These are phyloP conservation scores for Atrina japonica DNA, from an alignment of 2,888 invertebrate genomes.

Conservation along the genomic window DNA sequence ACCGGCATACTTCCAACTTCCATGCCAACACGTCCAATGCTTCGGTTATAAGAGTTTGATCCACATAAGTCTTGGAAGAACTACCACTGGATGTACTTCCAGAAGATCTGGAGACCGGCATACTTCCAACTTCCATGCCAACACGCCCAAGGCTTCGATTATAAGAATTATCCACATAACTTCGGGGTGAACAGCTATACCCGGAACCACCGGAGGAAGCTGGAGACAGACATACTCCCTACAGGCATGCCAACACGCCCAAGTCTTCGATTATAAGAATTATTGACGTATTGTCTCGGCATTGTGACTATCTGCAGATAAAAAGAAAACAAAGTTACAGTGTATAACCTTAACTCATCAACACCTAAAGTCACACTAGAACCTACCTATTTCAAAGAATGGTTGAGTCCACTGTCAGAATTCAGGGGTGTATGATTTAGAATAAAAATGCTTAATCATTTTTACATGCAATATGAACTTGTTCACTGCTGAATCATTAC, in stretches of 20 bases:
- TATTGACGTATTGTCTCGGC: conserved; percentile 29
- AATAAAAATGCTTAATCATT: too few species aligned
- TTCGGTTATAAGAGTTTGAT: conserved; percentile 26
- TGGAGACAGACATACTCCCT: conserved; percentile 34
- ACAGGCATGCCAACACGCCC: conserved; percentile 41
- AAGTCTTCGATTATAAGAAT: conserved; percentile 22
- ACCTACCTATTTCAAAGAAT: too few species aligned
- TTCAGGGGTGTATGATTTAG: too few species aligned
- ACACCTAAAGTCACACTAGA: too few species aligned
- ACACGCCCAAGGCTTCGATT: conserved; percentile 40
- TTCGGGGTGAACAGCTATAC: background rate
- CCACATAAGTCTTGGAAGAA: conserved; percentile 27
- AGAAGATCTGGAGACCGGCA: conserved; percentile 26
- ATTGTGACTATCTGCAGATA: too few species aligned
- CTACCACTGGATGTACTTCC: background rate
- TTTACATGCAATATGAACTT: too few species aligned
- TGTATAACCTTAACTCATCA: too few species aligned
- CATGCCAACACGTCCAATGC: conserved; percentile 34
- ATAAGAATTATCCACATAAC: conserved; percentile 38
- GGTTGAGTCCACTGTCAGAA: too few species aligned
- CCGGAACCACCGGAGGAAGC: background rate
- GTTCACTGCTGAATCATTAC: too few species aligned
- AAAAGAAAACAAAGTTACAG: too few species aligned
- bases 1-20: conserved; percentile 15
- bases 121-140: conserved; percentile 40